Conservation (phyloP, 2,113 vertebrate genomes). For the Dasyprocta punctata region DNA sequence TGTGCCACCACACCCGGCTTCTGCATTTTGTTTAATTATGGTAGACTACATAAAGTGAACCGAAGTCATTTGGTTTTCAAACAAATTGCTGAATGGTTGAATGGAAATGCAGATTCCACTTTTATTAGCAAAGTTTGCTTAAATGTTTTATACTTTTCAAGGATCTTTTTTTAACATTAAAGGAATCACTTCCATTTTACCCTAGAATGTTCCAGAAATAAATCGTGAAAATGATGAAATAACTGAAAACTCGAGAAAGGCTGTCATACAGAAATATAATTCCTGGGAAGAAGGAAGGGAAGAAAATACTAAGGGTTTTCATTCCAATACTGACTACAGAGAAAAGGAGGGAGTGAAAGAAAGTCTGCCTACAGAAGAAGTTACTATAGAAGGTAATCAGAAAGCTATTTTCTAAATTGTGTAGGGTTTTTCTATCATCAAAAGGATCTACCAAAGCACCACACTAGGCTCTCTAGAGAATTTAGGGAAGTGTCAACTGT, state of each 20-base stretch:
- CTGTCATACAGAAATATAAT: conserved; percentile 46
- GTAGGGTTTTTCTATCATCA: not conserved
- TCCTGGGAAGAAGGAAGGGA: conserved; percentile 70
- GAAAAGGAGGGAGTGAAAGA: conserved; percentile 73
- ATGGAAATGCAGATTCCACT: conserved; percentile 23
- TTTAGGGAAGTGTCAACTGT: not conserved
- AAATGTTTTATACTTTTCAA: conserved; percentile 55
- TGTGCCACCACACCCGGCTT: too few relatives aligned
- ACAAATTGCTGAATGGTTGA: conserved; percentile 44
- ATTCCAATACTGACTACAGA: conserved; percentile 62
- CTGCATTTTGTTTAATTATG: conserved; percentile 45
- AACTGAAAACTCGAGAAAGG: conserved; percentile 58
- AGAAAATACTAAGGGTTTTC: conserved; percentile 62
- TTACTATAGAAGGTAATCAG: conserved; percentile 72
- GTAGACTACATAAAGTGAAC: not conserved
- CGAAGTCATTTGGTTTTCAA: conserved; percentile 36
- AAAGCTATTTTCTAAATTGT: conserved; percentile 53
- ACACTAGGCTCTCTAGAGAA: not conserved
- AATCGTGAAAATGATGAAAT: conserved; percentile 69
- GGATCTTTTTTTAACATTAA: conserved; percentile 27
- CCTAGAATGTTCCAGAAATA: conserved; percentile 79
- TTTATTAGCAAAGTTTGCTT: conserved; percentile 42
- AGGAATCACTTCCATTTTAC: conserved; percentile 60
- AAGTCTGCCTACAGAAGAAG: conserved; percentile 33
- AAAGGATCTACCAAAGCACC: not conserved